phyloP scores from a whole-genome alignment of 53 echinoderm and acorn worm species.

The Glandiceps talaboti region DNA sequence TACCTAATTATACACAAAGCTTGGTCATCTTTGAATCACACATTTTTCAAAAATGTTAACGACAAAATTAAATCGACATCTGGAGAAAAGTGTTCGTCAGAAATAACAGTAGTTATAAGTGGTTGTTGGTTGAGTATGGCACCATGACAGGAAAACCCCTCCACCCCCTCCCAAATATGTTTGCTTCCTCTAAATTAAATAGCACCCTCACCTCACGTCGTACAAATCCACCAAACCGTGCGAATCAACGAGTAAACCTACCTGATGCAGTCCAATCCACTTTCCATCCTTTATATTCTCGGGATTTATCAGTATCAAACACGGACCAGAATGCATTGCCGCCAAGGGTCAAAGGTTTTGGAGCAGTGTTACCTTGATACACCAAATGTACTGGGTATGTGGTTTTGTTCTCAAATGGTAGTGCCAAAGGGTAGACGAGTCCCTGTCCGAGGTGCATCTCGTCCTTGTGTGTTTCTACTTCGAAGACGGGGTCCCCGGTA shows the following conservation, averaged over 20 bases:
- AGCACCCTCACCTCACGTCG: too few relatives aligned
- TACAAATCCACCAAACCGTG: too few relatives aligned
- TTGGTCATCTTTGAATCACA: too few relatives aligned
- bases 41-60: too few relatives aligned
- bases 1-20: too few relatives aligned
- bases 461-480: background rate
- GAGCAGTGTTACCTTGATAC: background rate
- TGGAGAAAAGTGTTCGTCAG: too few relatives aligned
- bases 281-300: background rate
- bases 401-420: background rate
- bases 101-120: too few relatives aligned
- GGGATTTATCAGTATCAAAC: background rate
- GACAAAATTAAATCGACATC: too few relatives aligned
- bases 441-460: background rate
- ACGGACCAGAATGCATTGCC: background rate
- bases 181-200: too few relatives aligned
- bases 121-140: too few relatives aligned
- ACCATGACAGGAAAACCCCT: too few relatives aligned
- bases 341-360: background rate
- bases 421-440: background rate
- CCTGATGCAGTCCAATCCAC: background rate
- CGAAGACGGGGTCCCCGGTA: background rate
- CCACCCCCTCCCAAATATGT: too few relatives aligned
- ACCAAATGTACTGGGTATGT: background rate
- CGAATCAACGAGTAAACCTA: background rate